Evolutionary conservation across 1,140 invertebrate species (phyloP).

Genomic region (Vollenhovia emeryi): DNA sequence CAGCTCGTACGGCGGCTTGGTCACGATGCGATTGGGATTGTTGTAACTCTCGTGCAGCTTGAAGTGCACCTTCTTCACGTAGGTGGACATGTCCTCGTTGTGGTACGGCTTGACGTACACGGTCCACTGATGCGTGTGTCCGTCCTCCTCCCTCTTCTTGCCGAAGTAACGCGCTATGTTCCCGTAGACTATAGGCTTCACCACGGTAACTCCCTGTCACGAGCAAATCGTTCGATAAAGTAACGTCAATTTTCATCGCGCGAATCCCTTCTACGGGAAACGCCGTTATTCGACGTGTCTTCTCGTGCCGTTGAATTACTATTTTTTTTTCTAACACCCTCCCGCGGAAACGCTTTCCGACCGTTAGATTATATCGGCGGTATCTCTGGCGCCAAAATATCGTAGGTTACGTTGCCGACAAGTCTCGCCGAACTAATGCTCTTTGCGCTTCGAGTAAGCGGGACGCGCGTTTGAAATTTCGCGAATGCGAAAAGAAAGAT

Average conservation of each 20-base stretch:
- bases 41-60: conserved; percentile 99
- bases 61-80: conserved; percentile 98
- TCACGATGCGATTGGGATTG: conserved; percentile 96
- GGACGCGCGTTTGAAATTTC: too few relatives aligned
- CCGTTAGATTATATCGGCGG: too few relatives aligned
- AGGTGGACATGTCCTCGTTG: conserved; percentile 97
- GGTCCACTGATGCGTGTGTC: conserved; percentile 99
- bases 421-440: too few relatives aligned
- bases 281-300: too few relatives aligned
- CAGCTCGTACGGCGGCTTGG: conserved; percentile 98
- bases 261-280: too few relatives aligned
- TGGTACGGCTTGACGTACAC: conserved; percentile 98
- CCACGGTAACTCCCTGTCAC: conserved; percentile 93
- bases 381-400: neutral
- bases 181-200: conserved; percentile 99
- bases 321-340: too few relatives aligned
- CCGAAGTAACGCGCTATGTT: conserved; percentile 98
- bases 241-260: conserved; percentile 8
- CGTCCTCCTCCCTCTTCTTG: conserved; percentile 99
- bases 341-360: too few relatives aligned
- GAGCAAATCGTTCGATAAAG: neutral
- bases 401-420: neutral
- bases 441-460: too few relatives aligned
- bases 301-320: too few relatives aligned
- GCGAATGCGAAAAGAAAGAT: too few relatives aligned